A percentile compares a stretch with the other conserved stretches of the same genome.
phyloP scores from a whole-genome alignment of 1,140 invertebrate genomes.

The Armadillidium nasatum region DNA sequence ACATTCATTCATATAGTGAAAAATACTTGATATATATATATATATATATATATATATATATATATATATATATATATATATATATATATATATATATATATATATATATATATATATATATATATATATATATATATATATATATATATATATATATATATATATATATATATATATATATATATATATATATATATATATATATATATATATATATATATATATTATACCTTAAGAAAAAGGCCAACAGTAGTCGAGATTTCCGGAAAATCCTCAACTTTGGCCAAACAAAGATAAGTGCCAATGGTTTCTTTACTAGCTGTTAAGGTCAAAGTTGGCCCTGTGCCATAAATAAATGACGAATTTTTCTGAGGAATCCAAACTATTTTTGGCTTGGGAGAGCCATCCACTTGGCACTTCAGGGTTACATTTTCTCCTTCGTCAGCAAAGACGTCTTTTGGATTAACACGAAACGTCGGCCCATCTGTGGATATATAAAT shows the following conservation, averaged over 20 bases:
- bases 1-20: too few relatives aligned
- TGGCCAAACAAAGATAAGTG: conserved; percentile 79
- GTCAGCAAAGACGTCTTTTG: conserved; percentile 50
- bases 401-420: conserved; percentile 52
- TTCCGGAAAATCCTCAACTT: conserved; percentile 69
- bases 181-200: background rate
- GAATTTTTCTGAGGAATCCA: conserved; percentile 48
- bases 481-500: conserved; percentile 47
- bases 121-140: too few relatives aligned
- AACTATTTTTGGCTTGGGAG: conserved; percentile 51
- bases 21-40: too few relatives aligned
- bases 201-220: too few relatives aligned
- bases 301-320: conserved; percentile 72
- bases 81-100: too few relatives aligned
- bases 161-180: background rate
- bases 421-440: conserved; percentile 49
- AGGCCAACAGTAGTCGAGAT: conserved; percentile 52
- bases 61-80: too few relatives aligned
- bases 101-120: too few relatives aligned
- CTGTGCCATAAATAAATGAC: conserved; percentile 36
- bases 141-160: too few relatives aligned
- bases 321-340: conserved; percentile 46
- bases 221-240: conserved; percentile 49
- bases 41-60: too few relatives aligned
- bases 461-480: conserved; percentile 50